Percentiles rank a stretch among this genome's conserved stretches.
These are phyloP conservation scores for Pseudorhombus dupliciocellatus DNA, from an alignment of 2,113 vertebrate genomes.

Conservation along the genomic window DNA sequence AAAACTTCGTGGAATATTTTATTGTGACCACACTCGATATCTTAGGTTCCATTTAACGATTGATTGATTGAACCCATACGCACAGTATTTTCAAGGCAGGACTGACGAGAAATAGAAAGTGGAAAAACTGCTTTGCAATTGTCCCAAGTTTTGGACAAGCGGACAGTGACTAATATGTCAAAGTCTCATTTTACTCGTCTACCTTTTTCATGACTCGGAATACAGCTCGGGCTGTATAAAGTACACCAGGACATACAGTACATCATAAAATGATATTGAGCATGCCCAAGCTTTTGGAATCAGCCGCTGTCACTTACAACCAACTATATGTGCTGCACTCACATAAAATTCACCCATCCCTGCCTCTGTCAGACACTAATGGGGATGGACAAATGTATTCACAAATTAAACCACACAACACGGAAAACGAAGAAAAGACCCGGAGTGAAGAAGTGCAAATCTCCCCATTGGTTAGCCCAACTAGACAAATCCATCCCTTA, in stretches of 20 bases:
- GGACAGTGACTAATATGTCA: neutral
- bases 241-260: slow-evolving; percentile 1
- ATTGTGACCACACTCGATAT: too few species aligned
- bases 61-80: too few species aligned
- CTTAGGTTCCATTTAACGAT: too few species aligned
- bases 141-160: neutral
- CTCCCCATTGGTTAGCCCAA: slow-evolving; percentile 60
- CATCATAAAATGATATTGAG: slow-evolving; percentile 19
- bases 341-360: slow-evolving; percentile 46
- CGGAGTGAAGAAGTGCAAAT: slow-evolving; percentile 73
- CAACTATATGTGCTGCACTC: slow-evolving; percentile 30
- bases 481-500: slow-evolving; percentile 59
- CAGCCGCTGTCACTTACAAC: slow-evolving; percentile 16
- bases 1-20: too few species aligned
- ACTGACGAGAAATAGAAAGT: neutral
- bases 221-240: neutral
- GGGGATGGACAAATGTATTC: slow-evolving; percentile 61
- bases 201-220: neutral
- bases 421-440: slow-evolving; percentile 48
- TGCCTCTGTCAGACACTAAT: slow-evolving; percentile 61
- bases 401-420: slow-evolving; percentile 56
- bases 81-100: neutral
- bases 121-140: neutral
- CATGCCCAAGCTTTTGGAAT: slow-evolving; percentile 18
- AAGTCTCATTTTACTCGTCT: neutral